phyloP scores from a whole-genome alignment of 2,888 invertebrate genomes.

The Diachrysia chrysitis region DNA sequence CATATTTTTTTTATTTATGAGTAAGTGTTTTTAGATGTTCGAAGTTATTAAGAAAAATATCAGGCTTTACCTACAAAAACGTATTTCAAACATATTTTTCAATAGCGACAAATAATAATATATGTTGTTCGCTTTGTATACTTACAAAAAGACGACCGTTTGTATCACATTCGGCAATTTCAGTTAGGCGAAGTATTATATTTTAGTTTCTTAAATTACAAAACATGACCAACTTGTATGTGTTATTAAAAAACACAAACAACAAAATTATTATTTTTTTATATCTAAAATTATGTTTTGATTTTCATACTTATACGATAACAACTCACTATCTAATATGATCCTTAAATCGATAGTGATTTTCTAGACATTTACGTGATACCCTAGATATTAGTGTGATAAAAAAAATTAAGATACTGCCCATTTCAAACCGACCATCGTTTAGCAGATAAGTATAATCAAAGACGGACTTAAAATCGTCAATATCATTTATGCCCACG shows the following conservation, averaged over 20 bases:
- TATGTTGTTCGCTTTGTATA: too few species aligned
- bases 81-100: background rate
- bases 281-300: background rate
- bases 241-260: too few species aligned
- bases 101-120: too few species aligned
- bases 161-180: too few species aligned
- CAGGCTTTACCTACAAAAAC: too few species aligned
- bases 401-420: slow-evolving; percentile 17
- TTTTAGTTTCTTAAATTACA: too few species aligned
- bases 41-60: too few species aligned
- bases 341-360: slow-evolving; percentile 23
- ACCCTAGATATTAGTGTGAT: slow-evolving; percentile 24
- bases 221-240: too few species aligned
- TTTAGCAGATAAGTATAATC: slow-evolving; percentile 20
- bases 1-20: background rate
- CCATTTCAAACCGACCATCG: background rate
- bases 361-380: slow-evolving; percentile 21
- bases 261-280: too few species aligned
- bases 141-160: too few species aligned
- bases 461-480: background rate
- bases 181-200: too few species aligned
- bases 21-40: background rate
- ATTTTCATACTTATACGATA: background rate
- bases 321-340: background rate
- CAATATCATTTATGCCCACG: background rate